Conservation (phyloP, 2,888 invertebrate genomes). For the Galerucella calmariensis region DNA sequence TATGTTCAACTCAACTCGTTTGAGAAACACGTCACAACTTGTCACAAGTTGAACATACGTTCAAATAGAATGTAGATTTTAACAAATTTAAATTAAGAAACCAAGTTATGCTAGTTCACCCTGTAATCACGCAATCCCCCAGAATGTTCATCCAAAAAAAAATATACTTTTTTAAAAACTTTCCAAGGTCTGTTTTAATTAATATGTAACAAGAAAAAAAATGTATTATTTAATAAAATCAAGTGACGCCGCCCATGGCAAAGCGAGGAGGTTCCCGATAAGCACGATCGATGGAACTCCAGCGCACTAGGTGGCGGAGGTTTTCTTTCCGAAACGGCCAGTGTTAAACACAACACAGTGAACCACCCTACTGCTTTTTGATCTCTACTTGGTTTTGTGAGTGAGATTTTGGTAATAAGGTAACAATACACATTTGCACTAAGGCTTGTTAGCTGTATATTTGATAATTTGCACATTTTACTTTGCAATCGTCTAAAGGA, state of each 20-base stretch:
- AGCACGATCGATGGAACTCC: constrained; percentile 54
- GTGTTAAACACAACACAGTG: constrained; percentile 53
- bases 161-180: no score
- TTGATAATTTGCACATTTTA: constrained; percentile 22
- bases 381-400: constrained; percentile 3
- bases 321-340: constrained; percentile 44
- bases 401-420: constrained; percentile 53
- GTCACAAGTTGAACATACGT: no score
- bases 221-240: no score
- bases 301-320: constrained; percentile 51
- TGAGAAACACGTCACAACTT: no score
- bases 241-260: constrained; percentile 37
- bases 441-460: not conserved
- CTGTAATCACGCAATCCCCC: no score
- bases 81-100: no score
- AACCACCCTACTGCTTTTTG: constrained; percentile 49
- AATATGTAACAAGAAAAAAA: no score
- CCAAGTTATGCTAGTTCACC: no score
- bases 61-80: no score
- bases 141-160: no score
- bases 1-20: no score
- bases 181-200: no score
- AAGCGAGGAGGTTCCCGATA: constrained; percentile 28
- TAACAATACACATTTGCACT: constrained; percentile 32
- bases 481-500: not conserved